Conservation (phyloP, 2,797 vertebrate species). For the Urocyon cinereoargenteus region DNA sequence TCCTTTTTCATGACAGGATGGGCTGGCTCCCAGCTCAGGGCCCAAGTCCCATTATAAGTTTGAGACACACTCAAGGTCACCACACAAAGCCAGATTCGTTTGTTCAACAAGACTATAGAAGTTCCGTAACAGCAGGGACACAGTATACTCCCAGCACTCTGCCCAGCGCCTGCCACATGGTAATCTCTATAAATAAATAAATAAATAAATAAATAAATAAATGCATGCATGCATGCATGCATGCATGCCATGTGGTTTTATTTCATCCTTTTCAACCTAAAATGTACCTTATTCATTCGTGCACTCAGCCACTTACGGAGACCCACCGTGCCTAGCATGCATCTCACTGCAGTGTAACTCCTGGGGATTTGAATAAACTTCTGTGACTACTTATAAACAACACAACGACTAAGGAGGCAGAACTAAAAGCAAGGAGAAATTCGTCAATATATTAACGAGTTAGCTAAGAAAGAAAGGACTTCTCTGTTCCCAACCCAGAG, state of each 20-base stretch:
- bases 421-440: slow-evolving; percentile 83
- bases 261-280: neutral
- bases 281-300: neutral
- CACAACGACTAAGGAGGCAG: slow-evolving; percentile 77
- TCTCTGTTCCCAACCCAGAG: slow-evolving; percentile 33
- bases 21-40: neutral
- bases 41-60: slow-evolving; percentile 16
- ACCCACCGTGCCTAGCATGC: accelerated
- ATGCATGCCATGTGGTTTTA: neutral
- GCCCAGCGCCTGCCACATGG: neutral
- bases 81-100: neutral
- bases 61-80: slow-evolving; percentile 24
- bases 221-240: too few species aligned
- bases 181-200: neutral
- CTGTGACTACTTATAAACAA: slow-evolving; percentile 82
- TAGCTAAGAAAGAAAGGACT: slow-evolving; percentile 37
- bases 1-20: slow-evolving; percentile 6
- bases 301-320: neutral
- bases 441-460: slow-evolving; percentile 81
- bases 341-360: slow-evolving; percentile 73
- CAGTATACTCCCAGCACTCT: neutral
- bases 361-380: slow-evolving; percentile 83
- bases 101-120: neutral
- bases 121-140: neutral
- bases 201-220: too few species aligned